Evolutionary conservation across 2,113 vertebrate species (phyloP).

Genomic region (Grallaria varia): DNA sequence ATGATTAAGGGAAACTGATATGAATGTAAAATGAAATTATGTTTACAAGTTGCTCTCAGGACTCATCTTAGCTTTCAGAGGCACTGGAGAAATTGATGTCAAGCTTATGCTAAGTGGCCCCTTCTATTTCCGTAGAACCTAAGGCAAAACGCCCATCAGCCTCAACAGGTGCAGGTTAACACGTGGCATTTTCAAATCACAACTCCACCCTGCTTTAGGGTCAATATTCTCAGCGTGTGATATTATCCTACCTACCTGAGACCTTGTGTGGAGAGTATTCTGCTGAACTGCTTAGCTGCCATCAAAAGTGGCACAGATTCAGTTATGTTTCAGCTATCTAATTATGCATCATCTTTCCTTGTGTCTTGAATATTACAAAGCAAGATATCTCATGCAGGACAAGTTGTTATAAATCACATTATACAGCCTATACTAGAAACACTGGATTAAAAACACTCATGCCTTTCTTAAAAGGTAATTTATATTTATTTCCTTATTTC

Average conservation of each 20-base stretch:
- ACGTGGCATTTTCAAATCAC: not conserved
- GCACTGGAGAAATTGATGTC: not conserved
- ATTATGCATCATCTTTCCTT: not conserved
- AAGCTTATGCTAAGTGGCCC: not conserved
- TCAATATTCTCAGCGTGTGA: accelerated
- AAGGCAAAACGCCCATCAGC: not conserved
- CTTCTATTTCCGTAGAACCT: not conserved
- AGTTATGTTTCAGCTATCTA: not conserved
- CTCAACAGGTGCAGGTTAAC: not conserved
- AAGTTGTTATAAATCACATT: not conserved
- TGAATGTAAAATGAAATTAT: not conserved
- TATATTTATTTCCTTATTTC: constrained; percentile 26
- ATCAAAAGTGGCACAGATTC: not conserved
- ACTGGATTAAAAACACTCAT: not conserved
- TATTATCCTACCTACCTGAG: not conserved
- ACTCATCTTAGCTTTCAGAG: not conserved
- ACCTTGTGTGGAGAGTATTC: not conserved
- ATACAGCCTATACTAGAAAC: not conserved
- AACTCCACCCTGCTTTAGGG: not conserved
- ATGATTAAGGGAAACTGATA: not conserved
- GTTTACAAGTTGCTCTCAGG: not conserved
- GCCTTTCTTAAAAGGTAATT: constrained; percentile 10
- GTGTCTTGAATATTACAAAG: not conserved
- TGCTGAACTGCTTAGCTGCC: not conserved
- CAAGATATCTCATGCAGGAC: not conserved